Evolutionary conservation across 1,140 invertebrate species (phyloP).

Genomic region (Eumaeus atala): DNA sequence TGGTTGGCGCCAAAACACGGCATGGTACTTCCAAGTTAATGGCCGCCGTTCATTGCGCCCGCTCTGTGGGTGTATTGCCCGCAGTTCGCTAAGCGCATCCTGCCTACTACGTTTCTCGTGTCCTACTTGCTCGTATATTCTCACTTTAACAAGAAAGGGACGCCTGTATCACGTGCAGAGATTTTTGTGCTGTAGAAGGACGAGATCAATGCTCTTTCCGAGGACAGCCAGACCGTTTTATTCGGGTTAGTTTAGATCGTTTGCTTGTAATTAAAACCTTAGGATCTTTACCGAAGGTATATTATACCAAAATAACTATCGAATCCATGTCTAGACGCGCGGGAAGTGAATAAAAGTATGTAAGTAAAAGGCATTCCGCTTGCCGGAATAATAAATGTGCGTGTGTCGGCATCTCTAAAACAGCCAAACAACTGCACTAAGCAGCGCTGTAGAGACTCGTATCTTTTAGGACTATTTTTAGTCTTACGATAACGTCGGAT

Average conservation of each 20-base stretch:
- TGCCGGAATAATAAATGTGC: slow-evolving; percentile 40
- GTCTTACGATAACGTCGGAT: slow-evolving; percentile 26
- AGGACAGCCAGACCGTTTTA: slow-evolving; percentile 65
- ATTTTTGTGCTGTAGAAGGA: slow-evolving; percentile 71
- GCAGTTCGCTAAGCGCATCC: slow-evolving; percentile 66
- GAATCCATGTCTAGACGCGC: slow-evolving; percentile 59
- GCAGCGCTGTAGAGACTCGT: slow-evolving; percentile 3
- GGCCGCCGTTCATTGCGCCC: slow-evolving; percentile 67
- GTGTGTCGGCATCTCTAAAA: slow-evolving; percentile 29
- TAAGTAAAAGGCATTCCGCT: slow-evolving; percentile 52
- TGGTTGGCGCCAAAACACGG: slow-evolving; percentile 67
- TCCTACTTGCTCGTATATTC: slow-evolving; percentile 47
- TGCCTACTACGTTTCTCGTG: slow-evolving; percentile 57
- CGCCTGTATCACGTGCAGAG: slow-evolving; percentile 57
- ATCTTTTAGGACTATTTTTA: slow-evolving; percentile 7
- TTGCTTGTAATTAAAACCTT: slow-evolving; percentile 47
- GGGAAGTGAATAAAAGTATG: slow-evolving; percentile 62
- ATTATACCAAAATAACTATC: slow-evolving; percentile 29
- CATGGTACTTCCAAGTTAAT: slow-evolving; percentile 61
- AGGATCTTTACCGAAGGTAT: slow-evolving; percentile 40
- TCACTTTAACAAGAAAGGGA: slow-evolving; percentile 44
- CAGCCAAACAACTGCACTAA: slow-evolving; percentile 21
- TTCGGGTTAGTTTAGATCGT: slow-evolving; percentile 42
- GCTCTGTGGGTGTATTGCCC: slow-evolving; percentile 65
- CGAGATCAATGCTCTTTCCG: slow-evolving; percentile 72